A percentile compares a stretch with the other conserved stretches of the same genome.
Conservation (phyloP, 2,113 vertebrate genomes). For the Dasyurus viverrinus region DNA sequence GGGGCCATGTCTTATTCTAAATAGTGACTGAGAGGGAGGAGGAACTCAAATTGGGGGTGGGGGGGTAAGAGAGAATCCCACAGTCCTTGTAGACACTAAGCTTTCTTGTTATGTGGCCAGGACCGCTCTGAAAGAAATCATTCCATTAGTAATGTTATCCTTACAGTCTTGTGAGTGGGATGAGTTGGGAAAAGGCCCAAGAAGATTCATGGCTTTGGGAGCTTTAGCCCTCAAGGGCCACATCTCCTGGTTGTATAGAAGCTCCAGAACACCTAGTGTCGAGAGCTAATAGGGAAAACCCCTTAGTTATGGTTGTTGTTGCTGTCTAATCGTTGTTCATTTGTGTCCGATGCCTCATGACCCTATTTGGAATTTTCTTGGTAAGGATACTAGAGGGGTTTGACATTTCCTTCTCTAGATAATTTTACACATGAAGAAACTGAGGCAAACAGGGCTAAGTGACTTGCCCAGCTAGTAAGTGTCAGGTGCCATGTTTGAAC, state of each 20-base stretch:
- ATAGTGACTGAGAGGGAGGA: background rate
- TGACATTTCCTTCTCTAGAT: background rate
- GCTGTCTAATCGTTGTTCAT: background rate
- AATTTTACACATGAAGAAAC: background rate
- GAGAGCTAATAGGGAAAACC: background rate
- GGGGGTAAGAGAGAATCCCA: background rate
- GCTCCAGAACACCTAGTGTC: background rate
- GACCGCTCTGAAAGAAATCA: conserved; percentile 33
- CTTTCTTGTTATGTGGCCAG: background rate
- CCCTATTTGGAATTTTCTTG: background rate
- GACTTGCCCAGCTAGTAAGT: background rate
- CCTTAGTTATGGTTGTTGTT: background rate
- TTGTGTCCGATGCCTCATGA: background rate
- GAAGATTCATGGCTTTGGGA: background rate
- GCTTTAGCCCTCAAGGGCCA: background rate
- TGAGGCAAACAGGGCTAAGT: background rate
- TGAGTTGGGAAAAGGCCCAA: background rate
- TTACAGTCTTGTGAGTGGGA: background rate
- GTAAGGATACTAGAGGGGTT: background rate
- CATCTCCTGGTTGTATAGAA: background rate
- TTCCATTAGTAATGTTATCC: background rate
- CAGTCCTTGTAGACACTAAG: background rate
- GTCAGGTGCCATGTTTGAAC: background rate
- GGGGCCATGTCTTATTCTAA: background rate
- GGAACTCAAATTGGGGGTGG: background rate